Evolutionary conservation across 2,888 invertebrate genomes (phyloP), one percentile per base, ranked within the genome.

Genomic region (Leptodirus hochenwartii): DNA sequence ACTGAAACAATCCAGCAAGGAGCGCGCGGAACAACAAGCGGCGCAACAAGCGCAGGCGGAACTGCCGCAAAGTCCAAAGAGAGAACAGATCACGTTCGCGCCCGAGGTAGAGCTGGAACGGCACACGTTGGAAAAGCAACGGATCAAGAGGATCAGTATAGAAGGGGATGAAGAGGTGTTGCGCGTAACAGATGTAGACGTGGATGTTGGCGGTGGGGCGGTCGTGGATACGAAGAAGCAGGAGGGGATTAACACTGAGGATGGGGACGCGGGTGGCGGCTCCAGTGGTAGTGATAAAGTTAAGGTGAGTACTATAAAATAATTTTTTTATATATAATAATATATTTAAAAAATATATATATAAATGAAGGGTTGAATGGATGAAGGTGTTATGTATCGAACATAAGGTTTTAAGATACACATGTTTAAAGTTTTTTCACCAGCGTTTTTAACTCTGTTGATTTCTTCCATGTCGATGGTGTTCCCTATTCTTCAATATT

Each of bases 1-100:
- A 28, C 34, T 54, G 32, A 54, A 53, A 31, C 53, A 52, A 37
- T 47, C 47, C 36, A 51, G 53, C 37, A 55, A 51, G 39, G 56
- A 50, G 35, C 43, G 46, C 23, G 50, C 46, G 11, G 50, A 47
- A 10, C 37, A 37, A n/a, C 25, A 22, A 12, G 25, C 11, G 25
- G 38, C 36, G 5, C 2, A 29, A 27, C 15, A 26, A 33, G 10
- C 20, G 13, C 5, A 23, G 15, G 11, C 25, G 25, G 37, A 34
- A 3, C 41, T 42, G 9, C 30, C 43, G 25, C 43, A 41, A 3
- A 53, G 53, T 39, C 53, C 54, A 1, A 52, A 51, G 37, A 41
- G 45, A 13, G 54, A 54, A 31, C 46, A 51, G 25, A 52, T 55
- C 13, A 47, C 44, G 13, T 54, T 54, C 36, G 50, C 47, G 3